Percentiles rank a stretch among this genome's conserved stretches.
Conservation (phyloP, 2,797 vertebrate genomes). For the Gallirallus australis region DNA sequence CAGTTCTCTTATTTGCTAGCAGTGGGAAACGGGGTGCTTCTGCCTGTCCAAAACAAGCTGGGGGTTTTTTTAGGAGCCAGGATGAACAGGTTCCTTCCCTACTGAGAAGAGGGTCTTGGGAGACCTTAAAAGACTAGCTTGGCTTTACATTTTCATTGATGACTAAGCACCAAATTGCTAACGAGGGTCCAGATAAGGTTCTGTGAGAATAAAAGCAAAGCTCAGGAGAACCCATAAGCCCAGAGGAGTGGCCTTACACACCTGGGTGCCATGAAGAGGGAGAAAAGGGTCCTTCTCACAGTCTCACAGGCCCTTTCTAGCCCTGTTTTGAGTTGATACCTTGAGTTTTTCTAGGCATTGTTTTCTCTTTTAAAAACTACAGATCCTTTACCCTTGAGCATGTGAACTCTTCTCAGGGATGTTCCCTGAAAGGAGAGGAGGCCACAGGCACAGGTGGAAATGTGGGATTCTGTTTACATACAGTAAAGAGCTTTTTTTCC, state of each 20-base stretch:
- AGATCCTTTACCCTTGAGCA: neutral
- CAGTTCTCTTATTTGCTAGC: neutral
- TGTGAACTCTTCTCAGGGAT: rapidly evolving
- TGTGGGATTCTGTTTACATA: neutral
- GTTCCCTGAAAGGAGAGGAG: neutral
- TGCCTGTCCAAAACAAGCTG: neutral
- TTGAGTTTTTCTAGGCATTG: neutral
- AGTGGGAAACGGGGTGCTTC: neutral
- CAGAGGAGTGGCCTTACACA: neutral
- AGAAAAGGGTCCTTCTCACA: too few relatives aligned
- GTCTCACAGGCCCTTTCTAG: neutral
- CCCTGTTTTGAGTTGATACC: neutral
- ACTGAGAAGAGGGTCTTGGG: neutral
- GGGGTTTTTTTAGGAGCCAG: neutral
- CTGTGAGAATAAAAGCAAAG: neutral
- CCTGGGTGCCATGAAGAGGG: neutral
- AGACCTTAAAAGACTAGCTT: too few relatives aligned
- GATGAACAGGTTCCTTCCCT: neutral
- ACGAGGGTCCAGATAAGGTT: rapidly evolving
- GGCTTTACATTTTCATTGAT: neutral
- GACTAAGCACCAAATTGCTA: neutral
- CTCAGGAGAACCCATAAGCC: rapidly evolving
- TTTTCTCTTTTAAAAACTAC: neutral
- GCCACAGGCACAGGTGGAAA: rapidly evolving
- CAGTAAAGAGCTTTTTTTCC: neutral